Conservation (phyloP, 2,888 invertebrate species). For the Eustalomyia histrio region DNA sequence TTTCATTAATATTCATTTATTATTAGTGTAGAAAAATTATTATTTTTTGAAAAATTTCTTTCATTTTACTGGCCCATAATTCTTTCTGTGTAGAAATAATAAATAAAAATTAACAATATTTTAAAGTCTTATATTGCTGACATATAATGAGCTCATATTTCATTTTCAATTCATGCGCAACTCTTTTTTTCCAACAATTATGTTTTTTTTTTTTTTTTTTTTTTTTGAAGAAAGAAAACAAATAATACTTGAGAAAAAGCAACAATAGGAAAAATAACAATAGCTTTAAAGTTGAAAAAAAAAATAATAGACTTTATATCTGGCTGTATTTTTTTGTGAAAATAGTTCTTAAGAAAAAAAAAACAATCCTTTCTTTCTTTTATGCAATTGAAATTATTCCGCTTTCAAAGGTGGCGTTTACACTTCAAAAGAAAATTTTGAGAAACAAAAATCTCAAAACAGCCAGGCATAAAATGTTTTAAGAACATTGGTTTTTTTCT, state of each 20-base stretch:
- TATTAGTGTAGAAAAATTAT: too few relatives aligned
- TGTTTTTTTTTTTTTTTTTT: too few relatives aligned
- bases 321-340: slow-evolving; percentile 10
- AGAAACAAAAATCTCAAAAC: too few relatives aligned
- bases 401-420: not conserved
- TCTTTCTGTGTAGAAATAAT: slow-evolving; percentile 8
- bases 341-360: not conserved
- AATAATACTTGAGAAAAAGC: slow-evolving; percentile 37
- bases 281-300: slow-evolving; percentile 30
- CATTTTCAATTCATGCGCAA: slow-evolving; percentile 64
- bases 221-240: slow-evolving; percentile 18
- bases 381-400: not conserved
- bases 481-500: too few relatives aligned
- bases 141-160: slow-evolving; percentile 63
- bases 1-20: too few relatives aligned
- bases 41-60: too few relatives aligned
- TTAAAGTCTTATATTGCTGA: slow-evolving; percentile 46
- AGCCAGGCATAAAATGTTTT: too few relatives aligned
- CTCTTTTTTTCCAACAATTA: slow-evolving; percentile 31
- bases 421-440: not conserved
- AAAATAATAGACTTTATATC: slow-evolving; percentile 43
- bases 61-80: too few relatives aligned
- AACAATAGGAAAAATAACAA: slow-evolving; percentile 55
- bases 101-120: slow-evolving; percentile 39
- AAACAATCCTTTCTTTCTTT: not conserved